Percentiles rank a stretch among this genome's conserved stretches.
Conservation (phyloP, 2,113 vertebrate genomes). For the Rhizomys pruinosus region DNA sequence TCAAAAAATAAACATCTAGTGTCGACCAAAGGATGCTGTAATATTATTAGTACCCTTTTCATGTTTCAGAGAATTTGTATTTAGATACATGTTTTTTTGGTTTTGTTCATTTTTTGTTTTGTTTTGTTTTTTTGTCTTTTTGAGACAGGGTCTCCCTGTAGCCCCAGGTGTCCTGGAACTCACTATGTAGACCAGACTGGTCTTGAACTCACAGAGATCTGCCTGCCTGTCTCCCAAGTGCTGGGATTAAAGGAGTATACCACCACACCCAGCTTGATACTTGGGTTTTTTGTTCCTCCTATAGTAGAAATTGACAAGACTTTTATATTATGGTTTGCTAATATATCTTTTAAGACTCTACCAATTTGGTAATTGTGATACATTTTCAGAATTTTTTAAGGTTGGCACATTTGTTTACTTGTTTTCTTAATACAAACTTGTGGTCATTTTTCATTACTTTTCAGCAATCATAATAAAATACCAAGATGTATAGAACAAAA, state of each 20-base stretch:
- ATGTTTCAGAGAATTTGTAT: conserved; percentile 39
- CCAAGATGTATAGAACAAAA: conserved; percentile 48
- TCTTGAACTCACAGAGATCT: too few relatives aligned
- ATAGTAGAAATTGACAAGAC: conserved; percentile 21
- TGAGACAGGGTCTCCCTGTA: too few relatives aligned
- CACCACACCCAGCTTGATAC: too few relatives aligned
- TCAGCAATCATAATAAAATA: conserved; percentile 41
- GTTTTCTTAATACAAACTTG: background rate
- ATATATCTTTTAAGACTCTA: conserved; percentile 39
- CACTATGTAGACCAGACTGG: too few relatives aligned
- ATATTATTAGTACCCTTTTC: conserved; percentile 34
- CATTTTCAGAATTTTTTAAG: conserved; percentile 37
- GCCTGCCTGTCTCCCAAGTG: too few relatives aligned
- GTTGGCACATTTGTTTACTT: background rate
- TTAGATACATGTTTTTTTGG: too few relatives aligned
- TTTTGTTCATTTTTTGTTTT: too few relatives aligned
- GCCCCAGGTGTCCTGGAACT: too few relatives aligned
- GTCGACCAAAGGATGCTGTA: background rate
- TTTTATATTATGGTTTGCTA: conserved; percentile 10
- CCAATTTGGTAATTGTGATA: conserved; percentile 44
- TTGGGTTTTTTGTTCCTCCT: conserved; percentile 44
- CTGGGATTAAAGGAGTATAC: too few relatives aligned
- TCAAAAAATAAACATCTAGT: conserved; percentile 47
- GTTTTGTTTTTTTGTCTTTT: too few relatives aligned
- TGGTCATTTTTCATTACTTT: conserved; percentile 32